These are phyloP conservation scores for Leucozona laternaria DNA, from an alignment of 2,888 invertebrate genomes.

Conservation along the genomic window DNA sequence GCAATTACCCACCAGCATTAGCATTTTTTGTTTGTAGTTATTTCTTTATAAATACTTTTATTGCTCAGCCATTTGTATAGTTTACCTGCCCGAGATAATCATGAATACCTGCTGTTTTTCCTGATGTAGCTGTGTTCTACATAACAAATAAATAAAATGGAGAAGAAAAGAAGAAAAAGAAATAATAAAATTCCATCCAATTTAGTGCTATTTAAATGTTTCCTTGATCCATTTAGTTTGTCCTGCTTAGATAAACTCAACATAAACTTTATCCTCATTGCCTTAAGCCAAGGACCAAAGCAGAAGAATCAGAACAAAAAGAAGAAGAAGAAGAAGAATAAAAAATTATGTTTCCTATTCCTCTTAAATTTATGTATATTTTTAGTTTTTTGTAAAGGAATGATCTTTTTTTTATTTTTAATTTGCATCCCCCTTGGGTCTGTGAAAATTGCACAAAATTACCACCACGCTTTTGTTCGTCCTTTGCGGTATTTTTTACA, in stretches of 20 bases:
- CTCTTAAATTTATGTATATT: not conserved
- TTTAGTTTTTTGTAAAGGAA: not conserved
- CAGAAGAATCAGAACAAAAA: not conserved
- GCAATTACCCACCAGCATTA: conserved; percentile 37
- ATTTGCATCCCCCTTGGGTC: conserved; percentile 38
- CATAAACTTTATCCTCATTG: conserved; percentile 9
- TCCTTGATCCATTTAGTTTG: conserved; percentile 32
- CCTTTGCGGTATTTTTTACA: conserved; percentile 51
- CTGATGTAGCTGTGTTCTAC: not conserved
- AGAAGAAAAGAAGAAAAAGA: not conserved
- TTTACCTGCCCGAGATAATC: conserved; percentile 37
- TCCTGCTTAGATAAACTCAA: conserved; percentile 35
- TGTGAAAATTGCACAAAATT: conserved; percentile 46
- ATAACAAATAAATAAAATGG: not conserved
- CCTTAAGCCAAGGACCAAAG: conserved; percentile 16
- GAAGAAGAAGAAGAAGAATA: not conserved
- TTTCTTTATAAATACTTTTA: conserved; percentile 23
- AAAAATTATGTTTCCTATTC: conserved; percentile 15
- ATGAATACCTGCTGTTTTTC: conserved; percentile 46
- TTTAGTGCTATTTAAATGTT: conserved; percentile 36
- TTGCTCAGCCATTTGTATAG: conserved; percentile 42
- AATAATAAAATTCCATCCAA: conserved; percentile 35
- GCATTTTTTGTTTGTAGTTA: conserved; percentile 8
- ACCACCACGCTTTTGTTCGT: conserved; percentile 59
- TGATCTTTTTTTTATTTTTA: conserved; percentile 8